Percentiles rank a stretch among this genome's conserved stretches.
These are phyloP conservation scores for Rhopalosiphum nymphaeae DNA, from an alignment of 2,888 invertebrate genomes.

Conservation along the genomic window DNA sequence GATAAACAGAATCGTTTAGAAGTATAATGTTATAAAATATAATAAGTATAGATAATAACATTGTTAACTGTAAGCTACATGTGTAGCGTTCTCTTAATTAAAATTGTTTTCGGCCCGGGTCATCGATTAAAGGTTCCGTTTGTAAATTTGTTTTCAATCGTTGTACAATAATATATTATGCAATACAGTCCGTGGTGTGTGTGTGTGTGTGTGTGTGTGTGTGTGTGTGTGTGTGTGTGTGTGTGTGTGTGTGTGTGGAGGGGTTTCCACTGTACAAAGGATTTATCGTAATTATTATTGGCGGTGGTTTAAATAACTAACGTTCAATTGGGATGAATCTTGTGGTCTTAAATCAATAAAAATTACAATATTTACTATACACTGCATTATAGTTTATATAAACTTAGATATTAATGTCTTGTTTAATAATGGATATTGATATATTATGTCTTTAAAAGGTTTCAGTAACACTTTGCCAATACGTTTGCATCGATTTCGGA, in stretches of 20 bases:
- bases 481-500: neutral
- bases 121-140: neutral
- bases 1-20: neutral
- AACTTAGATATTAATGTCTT: too few species aligned
- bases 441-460: neutral
- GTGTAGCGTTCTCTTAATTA: neutral
- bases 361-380: neutral
- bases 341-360: neutral
- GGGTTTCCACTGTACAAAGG: neutral
- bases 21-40: neutral
- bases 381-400: neutral
- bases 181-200: neutral
- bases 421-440: neutral
- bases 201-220: too few species aligned
- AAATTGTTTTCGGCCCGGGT: neutral
- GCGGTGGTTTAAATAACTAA: neutral
- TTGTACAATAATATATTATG: neutral
- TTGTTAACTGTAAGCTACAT: neutral
- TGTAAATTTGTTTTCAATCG: neutral
- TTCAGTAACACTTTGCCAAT: neutral
- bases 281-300: neutral
- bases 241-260: neutral
- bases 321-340: neutral
- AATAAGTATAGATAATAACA: neutral
- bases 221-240: too few species aligned